Conservation (phyloP, 2,797 vertebrate species). For the Melanotaenia pygmaea region DNA sequence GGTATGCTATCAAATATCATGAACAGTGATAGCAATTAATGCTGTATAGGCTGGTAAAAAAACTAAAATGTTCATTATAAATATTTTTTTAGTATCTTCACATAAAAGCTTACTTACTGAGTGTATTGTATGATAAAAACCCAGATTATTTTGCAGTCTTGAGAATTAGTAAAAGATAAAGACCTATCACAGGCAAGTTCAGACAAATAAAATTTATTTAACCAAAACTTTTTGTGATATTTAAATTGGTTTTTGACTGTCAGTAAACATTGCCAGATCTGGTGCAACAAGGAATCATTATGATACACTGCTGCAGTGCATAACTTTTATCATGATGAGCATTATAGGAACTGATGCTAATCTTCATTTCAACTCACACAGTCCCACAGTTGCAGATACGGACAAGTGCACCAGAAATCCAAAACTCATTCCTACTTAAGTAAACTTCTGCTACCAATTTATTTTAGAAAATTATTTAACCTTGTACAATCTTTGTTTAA, state of each 20-base stretch:
- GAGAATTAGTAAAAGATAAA: conserved; percentile 9
- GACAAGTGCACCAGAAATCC: neutral
- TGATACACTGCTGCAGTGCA: neutral
- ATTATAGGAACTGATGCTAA: neutral
- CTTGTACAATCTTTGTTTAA: neutral
- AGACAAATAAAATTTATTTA: conserved; percentile 28
- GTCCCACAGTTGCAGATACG: neutral
- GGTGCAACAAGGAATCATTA: neutral
- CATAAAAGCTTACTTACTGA: neutral
- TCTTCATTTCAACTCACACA: neutral
- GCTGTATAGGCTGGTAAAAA: conserved; percentile 21
- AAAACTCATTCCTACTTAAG: neutral
- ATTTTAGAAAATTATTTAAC: neutral
- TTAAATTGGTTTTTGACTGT: neutral
- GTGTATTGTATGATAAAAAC: conserved; percentile 4
- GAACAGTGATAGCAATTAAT: conserved; percentile 7
- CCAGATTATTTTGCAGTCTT: neutral
- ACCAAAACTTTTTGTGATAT: conserved; percentile 7
- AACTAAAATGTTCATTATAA: neutral
- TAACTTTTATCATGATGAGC: neutral
- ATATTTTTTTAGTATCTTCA: neutral
- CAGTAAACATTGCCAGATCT: conserved; percentile 9
- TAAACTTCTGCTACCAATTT: neutral
- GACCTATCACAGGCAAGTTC: neutral
- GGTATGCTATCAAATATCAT: conserved; percentile 28